Conservation (phyloP, 37 sponge, comb jelly and placozoan species). For the Agelas oroides region DNA sequence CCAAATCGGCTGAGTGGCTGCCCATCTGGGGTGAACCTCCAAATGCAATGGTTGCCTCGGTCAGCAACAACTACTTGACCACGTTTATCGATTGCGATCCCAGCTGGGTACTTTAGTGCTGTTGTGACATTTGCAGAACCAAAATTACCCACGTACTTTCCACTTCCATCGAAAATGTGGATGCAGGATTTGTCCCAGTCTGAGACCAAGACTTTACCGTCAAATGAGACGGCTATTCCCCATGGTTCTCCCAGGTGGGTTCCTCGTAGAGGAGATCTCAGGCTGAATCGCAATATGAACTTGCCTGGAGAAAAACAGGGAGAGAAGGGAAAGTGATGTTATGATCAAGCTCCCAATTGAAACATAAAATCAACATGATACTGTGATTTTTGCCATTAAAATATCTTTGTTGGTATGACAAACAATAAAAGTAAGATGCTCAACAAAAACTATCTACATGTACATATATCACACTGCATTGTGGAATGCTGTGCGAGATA, state of each 20-base stretch:
- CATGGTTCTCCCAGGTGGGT: conserved; percentile 27
- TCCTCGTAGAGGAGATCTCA: conserved; percentile 1
- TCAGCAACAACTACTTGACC: conserved; percentile 37
- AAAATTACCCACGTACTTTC: conserved; percentile 24
- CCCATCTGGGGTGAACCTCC: conserved; percentile 27
- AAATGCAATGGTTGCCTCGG: conserved; percentile 41
- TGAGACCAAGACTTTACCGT: conserved; percentile 29
- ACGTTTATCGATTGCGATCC: conserved; percentile 29
- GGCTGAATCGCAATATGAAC: conserved; percentile 21
- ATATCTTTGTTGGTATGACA: no score
- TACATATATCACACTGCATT: no score
- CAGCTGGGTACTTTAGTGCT: conserved; percentile 35
- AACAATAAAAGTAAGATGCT: no score
- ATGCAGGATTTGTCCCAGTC: conserved; percentile 43
- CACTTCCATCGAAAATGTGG: conserved; percentile 31
- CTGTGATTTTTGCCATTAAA: not conserved
- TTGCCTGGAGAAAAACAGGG: conserved; percentile 12
- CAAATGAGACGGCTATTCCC: conserved; percentile 15
- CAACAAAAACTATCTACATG: no score
- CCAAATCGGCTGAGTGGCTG: conserved; percentile 14
- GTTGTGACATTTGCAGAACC: not conserved
- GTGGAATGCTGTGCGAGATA: no score
- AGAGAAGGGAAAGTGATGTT: not conserved
- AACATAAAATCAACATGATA: not conserved
- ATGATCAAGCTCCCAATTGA: no score